These are phyloP conservation scores for Kryptopterus vitreolus DNA, from an alignment of 2,797 vertebrate species.

Conservation along the genomic window DNA sequence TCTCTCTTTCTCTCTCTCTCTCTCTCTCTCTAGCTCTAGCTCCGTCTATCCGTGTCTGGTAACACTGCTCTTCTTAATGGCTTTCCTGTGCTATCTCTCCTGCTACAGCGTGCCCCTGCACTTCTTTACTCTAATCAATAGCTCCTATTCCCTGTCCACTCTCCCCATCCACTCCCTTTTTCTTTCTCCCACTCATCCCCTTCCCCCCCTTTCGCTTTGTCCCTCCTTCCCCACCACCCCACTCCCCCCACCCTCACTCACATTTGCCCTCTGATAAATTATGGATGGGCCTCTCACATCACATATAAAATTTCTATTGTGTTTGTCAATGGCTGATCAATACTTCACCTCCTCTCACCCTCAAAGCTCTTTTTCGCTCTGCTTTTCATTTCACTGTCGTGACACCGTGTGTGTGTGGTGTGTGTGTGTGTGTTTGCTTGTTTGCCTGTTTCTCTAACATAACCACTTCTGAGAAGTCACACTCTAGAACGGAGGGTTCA, in stretches of 20 bases:
- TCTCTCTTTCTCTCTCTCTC: constrained; percentile 64
- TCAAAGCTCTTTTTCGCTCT: constrained; percentile 71
- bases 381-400: constrained; percentile 67
- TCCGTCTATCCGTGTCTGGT: constrained; percentile 79
- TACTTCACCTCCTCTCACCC: constrained; percentile 83
- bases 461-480: constrained; percentile 50
- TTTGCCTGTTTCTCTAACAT: constrained; percentile 59
- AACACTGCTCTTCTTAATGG: constrained; percentile 91
- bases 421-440: constrained; percentile 31
- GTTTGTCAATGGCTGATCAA: constrained; percentile 91
- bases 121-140: constrained; percentile 92
- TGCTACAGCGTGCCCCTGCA: constrained; percentile 72
- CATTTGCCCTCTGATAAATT: constrained; percentile 90
- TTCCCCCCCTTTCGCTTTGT: no score
- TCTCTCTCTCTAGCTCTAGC: constrained; percentile 65
- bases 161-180: constrained; percentile 66
- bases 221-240: no score
- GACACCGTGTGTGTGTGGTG: constrained; percentile 44
- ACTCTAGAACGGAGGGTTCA: constrained; percentile 29
- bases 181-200: no score
- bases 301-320: constrained; percentile 92
- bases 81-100: constrained; percentile 79
- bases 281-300: constrained; percentile 86
- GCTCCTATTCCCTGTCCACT: constrained; percentile 78
- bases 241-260: no score